phyloP scores from a whole-genome alignment of 2,888 invertebrate species.

The Andrena camellia region DNA sequence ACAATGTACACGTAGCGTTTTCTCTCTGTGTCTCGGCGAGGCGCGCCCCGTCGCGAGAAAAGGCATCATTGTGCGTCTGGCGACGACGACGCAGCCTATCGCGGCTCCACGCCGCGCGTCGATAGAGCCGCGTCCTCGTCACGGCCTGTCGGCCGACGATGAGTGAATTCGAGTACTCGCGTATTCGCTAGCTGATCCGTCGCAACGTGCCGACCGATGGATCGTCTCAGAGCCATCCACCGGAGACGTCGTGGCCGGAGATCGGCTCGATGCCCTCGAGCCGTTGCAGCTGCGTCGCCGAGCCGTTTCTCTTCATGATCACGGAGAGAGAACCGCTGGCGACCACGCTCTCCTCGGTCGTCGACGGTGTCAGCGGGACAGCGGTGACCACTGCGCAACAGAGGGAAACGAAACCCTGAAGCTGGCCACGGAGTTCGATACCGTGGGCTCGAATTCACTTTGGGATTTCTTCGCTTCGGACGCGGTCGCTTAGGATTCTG shows the following conservation, averaged over 20 bases:
- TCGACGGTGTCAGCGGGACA: conserved; percentile 86
- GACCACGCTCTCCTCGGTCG: conserved; percentile 87
- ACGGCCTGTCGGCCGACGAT: conserved; percentile 32
- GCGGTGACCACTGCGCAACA: conserved; percentile 69
- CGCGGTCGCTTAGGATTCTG: too few relatives aligned
- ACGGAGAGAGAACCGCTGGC: conserved; percentile 76
- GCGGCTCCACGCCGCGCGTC: conserved; percentile 16
- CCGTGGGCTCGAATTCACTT: not conserved
- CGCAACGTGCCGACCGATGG: conserved; percentile 21
- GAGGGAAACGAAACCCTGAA: conserved; percentile 12
- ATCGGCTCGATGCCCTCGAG: conserved; percentile 91
- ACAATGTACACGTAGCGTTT: conserved; percentile 33
- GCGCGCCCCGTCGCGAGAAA: conserved; percentile 69
- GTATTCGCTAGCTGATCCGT: conserved; percentile 11
- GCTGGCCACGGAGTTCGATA: conserved; percentile 1
- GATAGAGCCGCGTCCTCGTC: conserved; percentile 44
- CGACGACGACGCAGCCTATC: conserved; percentile 63
- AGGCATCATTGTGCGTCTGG: conserved; percentile 82
- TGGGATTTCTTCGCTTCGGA: not conserved
- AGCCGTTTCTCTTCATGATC: conserved; percentile 86
- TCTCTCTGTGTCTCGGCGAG: conserved; percentile 53
- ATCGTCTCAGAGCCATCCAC: conserved; percentile 88
- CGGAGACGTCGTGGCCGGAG: conserved; percentile 90
- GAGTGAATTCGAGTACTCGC: conserved; percentile 10
- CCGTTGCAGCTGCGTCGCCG: conserved; percentile 88